Percentiles rank a stretch among this genome's conserved stretches.
Conservation (phyloP, 2,797 vertebrate species). For the Brachyalestes nurse region DNA sequence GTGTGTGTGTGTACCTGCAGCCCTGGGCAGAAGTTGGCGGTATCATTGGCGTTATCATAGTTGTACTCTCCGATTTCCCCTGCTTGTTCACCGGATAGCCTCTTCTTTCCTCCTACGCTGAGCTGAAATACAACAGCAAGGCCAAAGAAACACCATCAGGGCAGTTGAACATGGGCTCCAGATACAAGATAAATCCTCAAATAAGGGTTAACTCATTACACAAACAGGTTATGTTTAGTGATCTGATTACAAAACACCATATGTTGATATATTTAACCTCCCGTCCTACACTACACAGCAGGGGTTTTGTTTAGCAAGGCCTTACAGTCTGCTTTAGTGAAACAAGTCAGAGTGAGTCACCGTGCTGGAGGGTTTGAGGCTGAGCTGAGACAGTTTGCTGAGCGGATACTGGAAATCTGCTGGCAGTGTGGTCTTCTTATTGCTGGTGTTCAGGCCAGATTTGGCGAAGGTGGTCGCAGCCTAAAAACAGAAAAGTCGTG, state of each 20-base stretch:
- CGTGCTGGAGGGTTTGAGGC: constrained; percentile 83
- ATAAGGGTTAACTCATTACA: neutral
- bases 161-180: neutral
- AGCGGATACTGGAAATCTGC: constrained; percentile 87
- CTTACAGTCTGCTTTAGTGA: too few species aligned
- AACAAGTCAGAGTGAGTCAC: constrained; percentile 64
- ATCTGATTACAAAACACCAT: too few species aligned
- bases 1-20: constrained; percentile 77
- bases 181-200: neutral
- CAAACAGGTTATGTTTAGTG: too few species aligned
- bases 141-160: neutral
- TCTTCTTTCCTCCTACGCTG: constrained; percentile 61
- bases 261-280: too few species aligned
- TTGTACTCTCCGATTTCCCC: constrained; percentile 88
- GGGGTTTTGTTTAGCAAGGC: too few species aligned
- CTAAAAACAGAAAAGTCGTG: constrained; percentile 64
- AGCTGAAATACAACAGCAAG: constrained; percentile 71
- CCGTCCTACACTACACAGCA: too few species aligned
- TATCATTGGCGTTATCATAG: constrained; percentile 93
- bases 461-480: constrained; percentile 83
- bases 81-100: constrained; percentile 71
- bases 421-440: constrained; percentile 86
- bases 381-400: constrained; percentile 80
- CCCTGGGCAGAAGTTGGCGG: constrained; percentile 90
- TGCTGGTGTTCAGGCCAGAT: constrained; percentile 79